These are phyloP conservation scores for Leptarthrus brevirostris DNA, from an alignment of 2,888 invertebrate genomes.

Conservation along the genomic window DNA sequence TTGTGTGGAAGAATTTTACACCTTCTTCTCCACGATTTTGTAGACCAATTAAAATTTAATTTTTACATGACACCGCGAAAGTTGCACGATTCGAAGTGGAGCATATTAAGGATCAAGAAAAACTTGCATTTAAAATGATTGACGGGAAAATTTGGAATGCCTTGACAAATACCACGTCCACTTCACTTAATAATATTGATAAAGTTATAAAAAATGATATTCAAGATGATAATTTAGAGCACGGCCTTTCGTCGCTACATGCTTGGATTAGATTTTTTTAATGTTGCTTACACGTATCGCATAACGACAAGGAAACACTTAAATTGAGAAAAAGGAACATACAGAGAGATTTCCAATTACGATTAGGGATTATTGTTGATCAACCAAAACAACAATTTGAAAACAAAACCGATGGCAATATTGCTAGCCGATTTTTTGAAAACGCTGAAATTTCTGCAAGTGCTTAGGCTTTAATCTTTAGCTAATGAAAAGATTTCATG, in stretches of 20 bases:
- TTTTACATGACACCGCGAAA: too few species aligned
- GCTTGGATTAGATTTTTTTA: slow-evolving; percentile 15
- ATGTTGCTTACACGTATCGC: background rate
- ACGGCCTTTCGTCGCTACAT: background rate
- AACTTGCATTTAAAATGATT: background rate
- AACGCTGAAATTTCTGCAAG: background rate
- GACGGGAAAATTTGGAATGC: background rate
- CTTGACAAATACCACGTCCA: background rate
- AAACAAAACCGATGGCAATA: slow-evolving; percentile 57
- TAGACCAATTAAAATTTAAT: too few species aligned
- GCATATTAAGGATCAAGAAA: too few species aligned
- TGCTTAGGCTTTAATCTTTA: background rate
- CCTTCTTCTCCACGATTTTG: too few species aligned
- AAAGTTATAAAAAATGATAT: background rate
- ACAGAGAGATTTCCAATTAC: background rate
- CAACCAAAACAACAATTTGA: slow-evolving; percentile 55
- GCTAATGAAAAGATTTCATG: background rate
- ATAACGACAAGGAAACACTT: background rate
- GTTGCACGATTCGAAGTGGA: too few species aligned
- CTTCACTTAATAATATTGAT: background rate
- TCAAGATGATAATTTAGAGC: background rate
- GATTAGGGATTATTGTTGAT: slow-evolving; percentile 54
- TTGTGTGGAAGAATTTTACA: too few species aligned
- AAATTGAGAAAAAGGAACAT: background rate
- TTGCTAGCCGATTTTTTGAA: slow-evolving; percentile 51